Base-by-base conservation (phyloP, 2,888 invertebrate genomes). In the Neoitamus cyanurus region DNA sequence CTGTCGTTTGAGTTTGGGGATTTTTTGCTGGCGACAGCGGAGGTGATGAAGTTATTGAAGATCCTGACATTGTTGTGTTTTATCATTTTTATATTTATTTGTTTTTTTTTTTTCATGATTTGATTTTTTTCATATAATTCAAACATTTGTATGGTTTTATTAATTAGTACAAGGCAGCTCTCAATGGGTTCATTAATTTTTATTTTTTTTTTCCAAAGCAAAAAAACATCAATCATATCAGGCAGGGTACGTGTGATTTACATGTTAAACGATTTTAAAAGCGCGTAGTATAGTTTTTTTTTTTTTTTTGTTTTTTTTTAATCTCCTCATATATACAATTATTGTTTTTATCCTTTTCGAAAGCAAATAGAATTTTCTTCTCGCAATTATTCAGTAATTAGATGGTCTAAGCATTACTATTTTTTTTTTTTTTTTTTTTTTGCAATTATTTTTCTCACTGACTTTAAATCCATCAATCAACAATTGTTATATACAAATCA, bases 11-110 rank as follows among this genome's bases (percentile, higher is more conserved):
- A n/a, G 46, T 15, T 58, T 78, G 83, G 28, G 82, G 84, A 73
- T 85, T 86, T 86, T 86, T 86, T 68, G 85, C 86, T 77, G 87
- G 86, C 58, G 86, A 87, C 7, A 87, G 73, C 75, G 86, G 86
- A 77, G 87, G 86, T 58, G 86, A 86, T 68, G 86, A 83, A 84
- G 84, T 48, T 48, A 84, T 37, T 83, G 83, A 83, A 58, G 84
- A 77, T 28, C 83, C 83, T 83, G 42, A 68, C 37, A 75, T 68
- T 48, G 58, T 25, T 83, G 30, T 77, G 30, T 78, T 68, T 58
- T 36, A 68, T 84, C 68, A 7, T 75, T 83, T 48, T 42, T 30
- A 46, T 73, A 30, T 30, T 68, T 42, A 58, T 80, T 58, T 46
- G n/a, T 75, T 46, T 80, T 78, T 78, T 20, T 30, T n/a, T 15